A percentile compares a stretch with the other conserved stretches of the same genome.
These are phyloP conservation scores for Mus caroli DNA, from an alignment of 2,797 vertebrate genomes.

Conservation along the genomic window DNA sequence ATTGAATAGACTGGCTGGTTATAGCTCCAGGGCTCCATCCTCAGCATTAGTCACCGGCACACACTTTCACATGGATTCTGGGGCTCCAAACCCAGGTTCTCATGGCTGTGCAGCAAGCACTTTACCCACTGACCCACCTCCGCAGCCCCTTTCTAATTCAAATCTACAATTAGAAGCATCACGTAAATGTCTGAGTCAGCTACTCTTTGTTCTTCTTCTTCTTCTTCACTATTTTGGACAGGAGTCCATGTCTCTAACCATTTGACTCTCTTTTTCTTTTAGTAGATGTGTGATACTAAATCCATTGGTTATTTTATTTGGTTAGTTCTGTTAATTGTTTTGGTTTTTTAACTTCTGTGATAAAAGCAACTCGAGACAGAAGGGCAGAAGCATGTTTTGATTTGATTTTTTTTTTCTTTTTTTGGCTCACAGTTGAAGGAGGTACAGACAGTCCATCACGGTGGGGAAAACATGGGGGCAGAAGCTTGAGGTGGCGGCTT, in stretches of 20 bases:
- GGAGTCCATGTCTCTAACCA: not conserved
- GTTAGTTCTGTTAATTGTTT: not conserved
- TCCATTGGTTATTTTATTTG: not conserved
- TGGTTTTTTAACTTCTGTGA: not conserved
- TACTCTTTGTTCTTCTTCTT: not conserved
- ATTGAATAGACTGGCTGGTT: not conserved
- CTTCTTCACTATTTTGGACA: not conserved
- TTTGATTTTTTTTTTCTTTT: not conserved
- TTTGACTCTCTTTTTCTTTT: conserved; percentile 1
- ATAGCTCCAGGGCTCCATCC: not conserved
- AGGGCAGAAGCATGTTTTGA: not conserved
- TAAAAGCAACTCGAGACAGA: not conserved
- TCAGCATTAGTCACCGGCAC: not conserved
- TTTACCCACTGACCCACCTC: not conserved
- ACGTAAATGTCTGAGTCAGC: not conserved
- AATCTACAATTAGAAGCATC: not conserved
- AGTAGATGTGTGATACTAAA: not conserved
- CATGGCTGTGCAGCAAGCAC: not conserved
- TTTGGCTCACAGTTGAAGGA: not conserved
- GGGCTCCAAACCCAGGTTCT: not conserved
- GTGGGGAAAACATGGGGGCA: not conserved
- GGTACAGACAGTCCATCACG: not conserved
- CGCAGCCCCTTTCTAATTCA: not conserved
- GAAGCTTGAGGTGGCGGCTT: not conserved
- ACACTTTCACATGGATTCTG: not conserved